A percentile compares a stretch with the other conserved stretches of the same genome.
Evolutionary conservation across 2,113 vertebrate genomes (phyloP).

Genomic region (Pimephales promelas): DNA sequence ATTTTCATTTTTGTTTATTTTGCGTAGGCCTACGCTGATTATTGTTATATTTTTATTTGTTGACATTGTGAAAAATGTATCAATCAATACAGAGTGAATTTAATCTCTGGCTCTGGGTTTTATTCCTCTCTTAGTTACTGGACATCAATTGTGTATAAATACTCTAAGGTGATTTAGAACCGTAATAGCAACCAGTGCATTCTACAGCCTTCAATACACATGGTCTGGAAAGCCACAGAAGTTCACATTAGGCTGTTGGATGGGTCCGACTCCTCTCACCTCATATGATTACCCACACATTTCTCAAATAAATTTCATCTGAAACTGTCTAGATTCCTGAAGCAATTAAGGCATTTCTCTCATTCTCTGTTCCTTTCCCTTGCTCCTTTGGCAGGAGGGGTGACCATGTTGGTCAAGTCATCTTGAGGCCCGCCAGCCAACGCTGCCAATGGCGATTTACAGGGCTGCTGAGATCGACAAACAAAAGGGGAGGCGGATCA

Average conservation of each 20-base stretch:
- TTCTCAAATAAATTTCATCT: conserved; percentile 64
- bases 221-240: conserved; percentile 64
- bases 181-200: no score
- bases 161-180: no score
- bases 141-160: no score
- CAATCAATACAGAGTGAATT: no score
- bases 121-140: no score
- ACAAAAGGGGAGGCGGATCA: conserved; percentile 71
- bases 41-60: no score
- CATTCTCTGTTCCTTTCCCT: conserved; percentile 66
- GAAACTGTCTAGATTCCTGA: conserved; percentile 70
- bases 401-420: conserved; percentile 72
- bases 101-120: no score
- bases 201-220: no score
- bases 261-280: conserved; percentile 57
- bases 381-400: conserved; percentile 66
- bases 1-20: no score
- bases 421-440: conserved; percentile 68
- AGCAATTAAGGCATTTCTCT: conserved; percentile 76
- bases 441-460: conserved; percentile 73
- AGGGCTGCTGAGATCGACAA: conserved; percentile 69
- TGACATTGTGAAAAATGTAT: no score
- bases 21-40: no score
- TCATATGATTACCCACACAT: conserved; percentile 66
- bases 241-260: conserved; percentile 63